Evolutionary conservation across 2,113 vertebrate species (phyloP).

Genomic region (Mungos mungo): DNA sequence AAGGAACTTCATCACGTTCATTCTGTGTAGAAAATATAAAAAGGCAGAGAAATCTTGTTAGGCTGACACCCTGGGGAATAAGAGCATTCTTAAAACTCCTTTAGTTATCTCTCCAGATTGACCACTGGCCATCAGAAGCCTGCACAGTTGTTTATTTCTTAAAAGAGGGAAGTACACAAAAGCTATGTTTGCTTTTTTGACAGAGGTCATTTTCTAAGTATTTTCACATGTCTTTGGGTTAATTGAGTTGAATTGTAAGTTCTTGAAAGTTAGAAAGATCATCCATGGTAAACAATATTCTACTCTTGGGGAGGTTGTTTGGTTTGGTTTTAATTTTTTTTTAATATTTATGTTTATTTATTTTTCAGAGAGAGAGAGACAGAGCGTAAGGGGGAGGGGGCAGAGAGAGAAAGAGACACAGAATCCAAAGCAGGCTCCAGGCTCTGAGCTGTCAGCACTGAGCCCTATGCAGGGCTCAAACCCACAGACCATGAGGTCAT

Average conservation of each 20-base stretch:
- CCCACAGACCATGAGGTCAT: too few species aligned
- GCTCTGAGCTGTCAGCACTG: too few species aligned
- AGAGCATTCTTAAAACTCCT: neutral
- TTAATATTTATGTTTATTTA: too few species aligned
- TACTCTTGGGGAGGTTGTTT: neutral
- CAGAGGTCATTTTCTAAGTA: neutral
- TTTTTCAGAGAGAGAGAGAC: too few species aligned
- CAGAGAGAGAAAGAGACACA: too few species aligned
- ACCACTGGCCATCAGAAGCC: neutral
- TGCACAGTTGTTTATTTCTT: neutral
- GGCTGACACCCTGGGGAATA: neutral
- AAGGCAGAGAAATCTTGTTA: neutral
- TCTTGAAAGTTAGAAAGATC: constrained; percentile 3
- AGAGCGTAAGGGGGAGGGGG: too few species aligned
- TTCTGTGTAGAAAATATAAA: neutral
- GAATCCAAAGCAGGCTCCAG: too few species aligned
- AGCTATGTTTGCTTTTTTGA: neutral
- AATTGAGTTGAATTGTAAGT: neutral
- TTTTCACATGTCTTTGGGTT: neutral
- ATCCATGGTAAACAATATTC: neutral
- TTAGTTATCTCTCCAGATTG: neutral
- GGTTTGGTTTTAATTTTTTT: neutral
- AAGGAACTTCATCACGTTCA: neutral
- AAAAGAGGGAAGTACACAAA: neutral
- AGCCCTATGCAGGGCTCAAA: too few species aligned